Conservation (phyloP, 2,888 invertebrate genomes). For the Ectropis crepuscularia region DNA sequence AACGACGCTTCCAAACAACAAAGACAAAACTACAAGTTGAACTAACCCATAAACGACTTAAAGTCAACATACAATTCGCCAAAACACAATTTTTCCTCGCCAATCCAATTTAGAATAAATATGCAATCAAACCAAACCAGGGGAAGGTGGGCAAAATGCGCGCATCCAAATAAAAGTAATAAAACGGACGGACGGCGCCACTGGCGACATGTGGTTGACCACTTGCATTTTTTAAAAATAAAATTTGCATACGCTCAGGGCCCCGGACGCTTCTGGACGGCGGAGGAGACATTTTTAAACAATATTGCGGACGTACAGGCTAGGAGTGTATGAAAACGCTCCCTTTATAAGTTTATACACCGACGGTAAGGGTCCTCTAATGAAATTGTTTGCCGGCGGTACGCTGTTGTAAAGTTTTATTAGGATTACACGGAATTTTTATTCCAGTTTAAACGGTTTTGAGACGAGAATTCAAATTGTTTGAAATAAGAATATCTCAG, state of each 20-base stretch:
- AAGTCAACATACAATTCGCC: constrained; percentile 25
- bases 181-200: constrained; percentile 52
- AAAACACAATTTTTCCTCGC: constrained; percentile 28
- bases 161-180: constrained; percentile 61
- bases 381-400: constrained; percentile 62
- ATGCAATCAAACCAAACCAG: constrained; percentile 54
- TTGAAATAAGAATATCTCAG: constrained; percentile 16
- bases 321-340: constrained; percentile 49
- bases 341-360: constrained; percentile 39
- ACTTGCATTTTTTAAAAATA: constrained; percentile 81
- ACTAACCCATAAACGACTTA: constrained; percentile 9
- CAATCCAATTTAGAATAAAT: constrained; percentile 57
- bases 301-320: constrained; percentile 48
- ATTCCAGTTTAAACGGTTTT: constrained; percentile 36
- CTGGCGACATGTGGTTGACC: constrained; percentile 72
- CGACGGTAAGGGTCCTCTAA: constrained; percentile 51
- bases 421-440: constrained; percentile 42
- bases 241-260: constrained; percentile 80
- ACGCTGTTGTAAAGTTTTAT: constrained; percentile 44
- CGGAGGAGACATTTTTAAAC: constrained; percentile 50
- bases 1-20: too few species aligned
- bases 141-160: constrained; percentile 58
- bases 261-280: constrained; percentile 33
- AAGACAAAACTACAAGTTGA: too few species aligned
- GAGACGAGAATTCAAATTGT: constrained; percentile 37